phyloP scores from a whole-genome alignment of 35 echinoderm and acorn worm genomes.

The Chiridota heheva region DNA sequence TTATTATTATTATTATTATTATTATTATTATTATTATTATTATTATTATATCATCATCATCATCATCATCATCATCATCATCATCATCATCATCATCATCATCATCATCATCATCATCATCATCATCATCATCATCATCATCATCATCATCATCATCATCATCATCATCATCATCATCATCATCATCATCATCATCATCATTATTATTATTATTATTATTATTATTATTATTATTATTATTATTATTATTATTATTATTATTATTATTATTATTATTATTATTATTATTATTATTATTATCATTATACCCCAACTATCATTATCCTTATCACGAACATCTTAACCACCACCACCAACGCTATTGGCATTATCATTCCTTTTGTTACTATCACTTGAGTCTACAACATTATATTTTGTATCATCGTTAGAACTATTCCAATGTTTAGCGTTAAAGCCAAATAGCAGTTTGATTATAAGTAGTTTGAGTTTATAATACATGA shows the following conservation, averaged over 20 bases:
- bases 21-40: not conserved
- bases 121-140: slow-evolving; percentile 40
- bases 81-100: slow-evolving; percentile 20
- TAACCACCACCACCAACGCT: too few relatives aligned
- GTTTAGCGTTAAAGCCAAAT: too few relatives aligned
- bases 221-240: not conserved
- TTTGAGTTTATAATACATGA: too few relatives aligned
- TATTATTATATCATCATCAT: not conserved
- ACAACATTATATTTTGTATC: too few relatives aligned
- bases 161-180: slow-evolving; percentile 37
- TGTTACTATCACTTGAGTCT: too few relatives aligned
- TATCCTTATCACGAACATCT: too few relatives aligned
- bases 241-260: not conserved
- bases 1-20: not conserved
- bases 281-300: not conserved
- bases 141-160: slow-evolving; percentile 41
- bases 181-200: slow-evolving; percentile 35
- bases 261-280: not conserved
- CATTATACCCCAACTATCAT: not conserved
- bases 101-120: slow-evolving; percentile 20
- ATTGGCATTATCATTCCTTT: too few relatives aligned
- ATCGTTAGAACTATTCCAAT: too few relatives aligned
- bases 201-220: not conserved
- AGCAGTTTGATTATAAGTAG: too few relatives aligned
- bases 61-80: slow-evolving; percentile 4